A percentile compares a stretch with the other conserved stretches of the same genome.
Evolutionary conservation across 2,113 vertebrate genomes (phyloP).

Genomic region (Cynoglossus semilaevis): DNA sequence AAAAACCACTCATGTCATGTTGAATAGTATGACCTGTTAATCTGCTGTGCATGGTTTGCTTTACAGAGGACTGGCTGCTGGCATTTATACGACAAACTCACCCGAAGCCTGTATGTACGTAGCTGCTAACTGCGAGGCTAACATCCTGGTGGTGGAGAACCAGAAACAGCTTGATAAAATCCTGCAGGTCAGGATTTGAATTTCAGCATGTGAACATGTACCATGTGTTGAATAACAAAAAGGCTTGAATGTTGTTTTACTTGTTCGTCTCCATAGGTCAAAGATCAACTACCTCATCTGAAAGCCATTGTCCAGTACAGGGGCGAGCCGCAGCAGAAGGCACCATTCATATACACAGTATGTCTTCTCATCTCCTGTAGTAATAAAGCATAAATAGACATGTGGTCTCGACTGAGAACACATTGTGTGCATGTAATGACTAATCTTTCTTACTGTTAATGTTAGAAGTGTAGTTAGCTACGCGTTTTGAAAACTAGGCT

Average conservation of each 20-base stretch:
- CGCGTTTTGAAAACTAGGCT: neutral
- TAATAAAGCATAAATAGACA: neutral
- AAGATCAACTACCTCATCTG: slow-evolving; percentile 75
- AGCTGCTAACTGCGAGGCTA: slow-evolving; percentile 71
- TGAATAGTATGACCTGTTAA: neutral
- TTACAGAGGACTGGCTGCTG: slow-evolving; percentile 71
- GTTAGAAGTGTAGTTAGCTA: too few relatives aligned
- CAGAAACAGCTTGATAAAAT: slow-evolving; percentile 78
- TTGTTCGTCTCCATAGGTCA: slow-evolving; percentile 58
- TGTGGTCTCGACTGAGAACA: too few relatives aligned
- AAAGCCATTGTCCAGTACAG: slow-evolving; percentile 82
- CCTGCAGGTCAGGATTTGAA: slow-evolving; percentile 66
- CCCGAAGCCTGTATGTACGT: slow-evolving; percentile 77
- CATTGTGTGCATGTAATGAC: too few relatives aligned
- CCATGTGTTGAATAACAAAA: neutral
- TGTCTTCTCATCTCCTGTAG: slow-evolving; percentile 9
- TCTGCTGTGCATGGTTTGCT: slow-evolving; percentile 2
- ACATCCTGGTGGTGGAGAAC: slow-evolving; percentile 79
- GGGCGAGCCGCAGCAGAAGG: slow-evolving; percentile 72
- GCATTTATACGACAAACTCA: slow-evolving; percentile 80
- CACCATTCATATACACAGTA: slow-evolving; percentile 74
- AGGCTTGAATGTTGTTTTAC: neutral
- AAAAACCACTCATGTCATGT: too few relatives aligned
- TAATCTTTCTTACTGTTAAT: too few relatives aligned
- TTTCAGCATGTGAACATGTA: neutral